Evolutionary conservation across 1,140 invertebrate genomes (phyloP), one percentile per base, ranked within the genome.

Genomic region (roundworm (Caenorhabditis elegans)): DNA sequence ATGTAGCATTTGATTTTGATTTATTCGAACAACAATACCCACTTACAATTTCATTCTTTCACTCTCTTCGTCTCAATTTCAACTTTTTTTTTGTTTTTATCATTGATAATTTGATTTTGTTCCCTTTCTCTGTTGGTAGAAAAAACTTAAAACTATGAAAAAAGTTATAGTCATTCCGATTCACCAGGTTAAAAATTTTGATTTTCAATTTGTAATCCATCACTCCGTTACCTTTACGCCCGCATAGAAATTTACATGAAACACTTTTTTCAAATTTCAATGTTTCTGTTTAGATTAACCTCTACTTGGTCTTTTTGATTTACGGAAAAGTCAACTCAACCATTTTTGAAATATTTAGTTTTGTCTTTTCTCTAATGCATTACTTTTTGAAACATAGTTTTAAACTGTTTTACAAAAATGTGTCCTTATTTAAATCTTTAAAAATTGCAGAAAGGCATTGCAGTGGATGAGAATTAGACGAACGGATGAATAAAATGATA

Each of bases 51-150:
- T 28, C 4, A 31, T 60, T n/a, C n/a, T n/a, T 31, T 70, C 34
- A 24, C 3, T 70, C 19, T 22, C 22, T 70, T 70, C 19, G 17
- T 36, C 34, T 70, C 60, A 17, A 31, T 70, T 39, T 39, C 19
- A 15, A 13, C 6, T 22, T 19, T 22, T 39, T 39, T 70, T 70
- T 39, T 31, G 26, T 70, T 70, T 60, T 70, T 39, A 39, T 39
- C 60, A 39, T 24, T 70, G 34, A 70, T 39, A 70, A 70, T 70
- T 70, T 70, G 60, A 70, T 70, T 31, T 60, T 19, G 17, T 70
- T 39, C 17, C 22, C 17, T 39, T 26, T 26, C 10, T n/a, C 39
- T 39, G 28, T 39, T 39, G 11, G n/a, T 6, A 22, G 10, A 0
- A 15, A 39, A 6, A 34, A 31, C 53, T 19, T 43, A 5, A 43